A percentile compares a stretch with the other conserved stretches of the same genome.
phyloP scores from a whole-genome alignment of 2,113 vertebrate genomes.

The Trochalopteron elliotii region DNA sequence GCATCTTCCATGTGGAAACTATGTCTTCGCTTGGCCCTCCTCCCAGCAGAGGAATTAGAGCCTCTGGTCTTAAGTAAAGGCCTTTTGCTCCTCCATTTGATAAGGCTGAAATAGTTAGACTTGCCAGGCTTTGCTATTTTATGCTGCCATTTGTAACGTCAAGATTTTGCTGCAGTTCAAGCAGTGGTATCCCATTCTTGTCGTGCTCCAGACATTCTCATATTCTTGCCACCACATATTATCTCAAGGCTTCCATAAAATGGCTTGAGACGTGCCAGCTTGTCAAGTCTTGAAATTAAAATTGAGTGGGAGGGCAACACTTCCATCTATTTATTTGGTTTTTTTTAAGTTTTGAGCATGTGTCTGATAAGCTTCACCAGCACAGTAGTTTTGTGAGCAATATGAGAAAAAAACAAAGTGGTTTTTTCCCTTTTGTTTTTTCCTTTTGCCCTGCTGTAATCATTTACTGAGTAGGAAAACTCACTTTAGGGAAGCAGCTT shows the following conservation, averaged over 20 bases:
- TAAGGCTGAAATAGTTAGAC: neutral
- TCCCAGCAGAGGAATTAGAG: neutral
- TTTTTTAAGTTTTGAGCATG: neutral
- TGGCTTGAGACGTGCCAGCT: neutral
- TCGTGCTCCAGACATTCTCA: neutral
- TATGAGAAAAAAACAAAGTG: neutral
- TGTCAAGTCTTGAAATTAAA: neutral
- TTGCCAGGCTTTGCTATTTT: neutral
- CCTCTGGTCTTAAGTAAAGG: neutral
- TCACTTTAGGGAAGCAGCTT: neutral
- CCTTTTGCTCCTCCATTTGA: neutral
- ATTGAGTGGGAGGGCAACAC: neutral
- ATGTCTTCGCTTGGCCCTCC: neutral
- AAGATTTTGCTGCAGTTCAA: neutral
- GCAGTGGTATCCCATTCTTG: neutral
- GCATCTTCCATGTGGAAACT: neutral
- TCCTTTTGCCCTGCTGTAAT: neutral
- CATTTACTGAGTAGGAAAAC: neutral
- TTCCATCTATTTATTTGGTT: neutral
- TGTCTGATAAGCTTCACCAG: neutral
- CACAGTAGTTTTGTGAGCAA: neutral
- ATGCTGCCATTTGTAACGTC: fast-evolving
- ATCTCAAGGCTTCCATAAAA: neutral
- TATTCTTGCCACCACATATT: neutral
- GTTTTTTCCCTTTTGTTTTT: neutral